Conservation (phyloP, 2,797 vertebrate genomes). For the Pampus argenteus region DNA sequence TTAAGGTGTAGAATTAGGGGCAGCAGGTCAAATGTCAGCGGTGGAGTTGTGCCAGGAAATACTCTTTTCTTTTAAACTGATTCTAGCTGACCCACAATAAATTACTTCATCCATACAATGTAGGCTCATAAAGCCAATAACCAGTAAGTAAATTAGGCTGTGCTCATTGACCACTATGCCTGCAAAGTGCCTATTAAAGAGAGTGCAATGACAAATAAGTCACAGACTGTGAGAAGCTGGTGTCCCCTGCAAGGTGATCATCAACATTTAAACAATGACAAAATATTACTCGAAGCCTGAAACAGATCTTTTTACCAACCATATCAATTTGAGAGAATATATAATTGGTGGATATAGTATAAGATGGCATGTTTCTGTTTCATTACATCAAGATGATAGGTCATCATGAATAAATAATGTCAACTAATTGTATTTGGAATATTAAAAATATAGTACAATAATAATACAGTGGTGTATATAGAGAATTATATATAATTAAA, state of each 20-base stretch:
- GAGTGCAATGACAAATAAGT: too few species aligned
- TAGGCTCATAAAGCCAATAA: too few species aligned
- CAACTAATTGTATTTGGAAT: too few species aligned
- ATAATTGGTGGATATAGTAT: background rate
- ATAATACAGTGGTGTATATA: too few species aligned
- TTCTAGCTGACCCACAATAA: background rate
- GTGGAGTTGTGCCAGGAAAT: background rate
- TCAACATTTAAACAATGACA: background rate
- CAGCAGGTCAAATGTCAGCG: background rate
- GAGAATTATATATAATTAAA: too few species aligned
- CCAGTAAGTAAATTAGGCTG: too few species aligned
- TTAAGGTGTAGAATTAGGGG: background rate
- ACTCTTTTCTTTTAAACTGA: background rate
- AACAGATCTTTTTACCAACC: background rate
- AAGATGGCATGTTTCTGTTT: too few species aligned
- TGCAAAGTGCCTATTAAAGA: too few species aligned
- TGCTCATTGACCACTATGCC: too few species aligned
- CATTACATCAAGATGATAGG: too few species aligned
- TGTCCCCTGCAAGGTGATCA: background rate
- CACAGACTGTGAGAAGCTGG: background rate
- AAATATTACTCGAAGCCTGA: background rate
- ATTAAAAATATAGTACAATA: too few species aligned
- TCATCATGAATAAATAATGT: too few species aligned
- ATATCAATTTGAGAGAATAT: background rate
- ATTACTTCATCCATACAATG: background rate